Evolutionary conservation across 1,140 invertebrate genomes (phyloP), one percentile per base, ranked within the genome.

Genomic region (Hylyphantes graminicola): DNA sequence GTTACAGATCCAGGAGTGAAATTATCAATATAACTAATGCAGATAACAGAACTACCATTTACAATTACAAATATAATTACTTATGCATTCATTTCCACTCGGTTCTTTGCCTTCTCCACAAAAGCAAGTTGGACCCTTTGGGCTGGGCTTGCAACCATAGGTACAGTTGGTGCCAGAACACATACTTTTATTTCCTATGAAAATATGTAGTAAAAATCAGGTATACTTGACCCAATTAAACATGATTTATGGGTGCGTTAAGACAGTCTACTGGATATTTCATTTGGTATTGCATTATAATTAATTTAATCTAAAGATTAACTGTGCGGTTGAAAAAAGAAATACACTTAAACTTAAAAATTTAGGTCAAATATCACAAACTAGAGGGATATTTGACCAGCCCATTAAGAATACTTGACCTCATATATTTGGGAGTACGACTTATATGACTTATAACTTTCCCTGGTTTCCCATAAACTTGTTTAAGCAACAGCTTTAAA

Each of bases 41-140:
- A 35, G 35, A 35, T 35, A 35, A 35, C 35, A 35, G 35, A 35
- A 35, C n/a, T 1, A 35, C 35, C 35, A 35, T 35, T 35, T 35
- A 35, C 35, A 17, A 15, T 15, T 9, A 70, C 1, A 70, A 70
- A 70, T 53, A 48, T 75, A 88, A 90, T 89, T 88, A 93, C 93
- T 92, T 57, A 92, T 89, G 87, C 94, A 95, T 64, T 89, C 90
- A 55, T 90, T 92, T 51, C 91, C 93, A 81, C 92, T 91, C 2
- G 92, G 91, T 87, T 94, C 92, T 89, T 94, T 93, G 50, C 95
- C 95, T 54, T 90, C 88, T 12, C 92, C 92, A 90, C 95, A 95
- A 88, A 92, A 94, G 90, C 96, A 97, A 65, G 93, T 90, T 12
- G 93, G 90, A 0, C 94, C 93, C 88, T 91, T 90, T 87, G 92